These are phyloP conservation scores for Rhinophrynus dorsalis DNA, from an alignment of 2,797 vertebrate genomes.

Conservation along the genomic window DNA sequence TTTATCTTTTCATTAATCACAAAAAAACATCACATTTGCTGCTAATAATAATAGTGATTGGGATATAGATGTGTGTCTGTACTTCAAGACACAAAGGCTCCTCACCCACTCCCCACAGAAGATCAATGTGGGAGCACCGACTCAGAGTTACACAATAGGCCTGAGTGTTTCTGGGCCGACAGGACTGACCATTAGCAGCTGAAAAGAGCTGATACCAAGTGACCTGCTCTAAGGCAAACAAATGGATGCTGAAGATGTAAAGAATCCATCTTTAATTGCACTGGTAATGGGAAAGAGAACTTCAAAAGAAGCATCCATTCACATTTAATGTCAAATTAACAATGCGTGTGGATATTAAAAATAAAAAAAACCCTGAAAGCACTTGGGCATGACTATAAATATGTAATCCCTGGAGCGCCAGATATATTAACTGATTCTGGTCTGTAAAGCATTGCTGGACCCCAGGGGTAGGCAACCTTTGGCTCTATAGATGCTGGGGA, in stretches of 20 bases:
- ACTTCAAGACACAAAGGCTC: constrained; percentile 3
- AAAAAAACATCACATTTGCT: not conserved
- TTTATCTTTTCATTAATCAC: constrained; percentile 11
- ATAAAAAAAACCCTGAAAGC: not conserved
- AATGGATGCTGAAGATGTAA: not conserved
- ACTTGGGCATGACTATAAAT: not conserved
- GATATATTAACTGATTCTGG: no score
- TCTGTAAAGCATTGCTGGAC: no score
- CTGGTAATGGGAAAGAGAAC: not conserved
- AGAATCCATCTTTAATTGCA: not conserved
- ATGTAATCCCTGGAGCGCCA: not conserved
- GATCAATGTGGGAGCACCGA: not conserved
- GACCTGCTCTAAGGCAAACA: not conserved
- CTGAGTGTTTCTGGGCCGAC: constrained; percentile 5
- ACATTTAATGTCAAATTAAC: not conserved
- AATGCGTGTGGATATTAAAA: not conserved
- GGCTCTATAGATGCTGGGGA: no score
- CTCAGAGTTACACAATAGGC: constrained; percentile 1
- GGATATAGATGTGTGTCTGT: not conserved
- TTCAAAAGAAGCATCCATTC: constrained; percentile 14
- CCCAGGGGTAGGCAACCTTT: no score
- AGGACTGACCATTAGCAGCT: constrained; percentile 21
- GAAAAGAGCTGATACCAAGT: not conserved
- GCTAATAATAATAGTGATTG: not conserved
- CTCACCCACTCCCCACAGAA: not conserved